Percentiles rank a stretch among this genome's conserved stretches.
Evolutionary conservation across 2,888 invertebrate genomes (phyloP).

Genomic region (Idaea straminata): DNA sequence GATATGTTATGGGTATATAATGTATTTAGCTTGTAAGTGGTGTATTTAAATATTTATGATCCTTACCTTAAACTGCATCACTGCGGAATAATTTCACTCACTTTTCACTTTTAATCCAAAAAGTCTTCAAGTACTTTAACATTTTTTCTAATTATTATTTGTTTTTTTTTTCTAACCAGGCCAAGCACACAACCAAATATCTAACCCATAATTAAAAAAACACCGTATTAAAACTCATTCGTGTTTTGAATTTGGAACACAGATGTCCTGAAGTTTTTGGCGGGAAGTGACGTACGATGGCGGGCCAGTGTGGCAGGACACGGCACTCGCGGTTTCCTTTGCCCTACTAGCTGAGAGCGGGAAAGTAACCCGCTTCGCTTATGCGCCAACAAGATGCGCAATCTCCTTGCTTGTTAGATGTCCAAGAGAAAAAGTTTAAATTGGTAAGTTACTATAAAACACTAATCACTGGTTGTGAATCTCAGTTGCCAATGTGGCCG

Average conservation of each 20-base stretch:
- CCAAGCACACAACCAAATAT: not conserved
- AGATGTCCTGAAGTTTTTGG: slow-evolving; percentile 55
- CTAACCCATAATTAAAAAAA: slow-evolving; percentile 10
- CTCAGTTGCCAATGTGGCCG: too few species aligned
- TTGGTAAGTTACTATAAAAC: not conserved
- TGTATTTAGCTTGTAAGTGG: not conserved
- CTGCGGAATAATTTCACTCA: not conserved
- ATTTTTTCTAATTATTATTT: not conserved
- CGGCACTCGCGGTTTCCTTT: slow-evolving; percentile 57
- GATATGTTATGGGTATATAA: not conserved
- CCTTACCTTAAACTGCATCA: not conserved
- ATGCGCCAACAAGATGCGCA: slow-evolving; percentile 67
- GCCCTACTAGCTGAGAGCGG: slow-evolving; percentile 51
- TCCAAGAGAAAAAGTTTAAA: not conserved
- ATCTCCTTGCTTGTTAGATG: slow-evolving; percentile 15
- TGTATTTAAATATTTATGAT: not conserved
- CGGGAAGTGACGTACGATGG: slow-evolving; percentile 51
- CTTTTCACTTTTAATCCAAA: not conserved
- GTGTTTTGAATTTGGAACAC: slow-evolving; percentile 10
- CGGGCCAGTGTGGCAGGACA: slow-evolving; percentile 32
- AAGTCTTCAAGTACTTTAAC: not conserved
- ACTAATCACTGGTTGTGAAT: too few species aligned
- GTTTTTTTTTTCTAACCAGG: not conserved
- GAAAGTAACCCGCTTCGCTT: slow-evolving; percentile 46
- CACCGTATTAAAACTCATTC: slow-evolving; percentile 9